Evolutionary conservation across 1,140 invertebrate genomes (phyloP), one percentile per base, ranked within the genome.

Genomic region (Rhagoletis pomonella): DNA sequence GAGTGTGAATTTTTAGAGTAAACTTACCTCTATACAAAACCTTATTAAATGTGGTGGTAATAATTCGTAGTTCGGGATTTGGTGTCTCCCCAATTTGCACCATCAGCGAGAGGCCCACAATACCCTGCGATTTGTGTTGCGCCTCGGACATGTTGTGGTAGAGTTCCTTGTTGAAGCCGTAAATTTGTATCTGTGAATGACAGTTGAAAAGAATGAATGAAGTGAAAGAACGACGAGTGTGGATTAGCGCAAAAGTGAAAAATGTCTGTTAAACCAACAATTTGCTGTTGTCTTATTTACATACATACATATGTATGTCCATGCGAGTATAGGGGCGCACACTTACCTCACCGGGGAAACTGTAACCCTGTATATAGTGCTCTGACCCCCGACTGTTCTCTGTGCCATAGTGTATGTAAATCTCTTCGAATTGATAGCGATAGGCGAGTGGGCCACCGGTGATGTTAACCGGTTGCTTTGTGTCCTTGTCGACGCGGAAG

Each of bases 101-200:
- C 95, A 99, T 97, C 88, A 99, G 94, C 17, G 98, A 98, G 89
- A 99, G 97, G 9, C 96, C 98, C 7, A 99, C 97, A 88, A 99
- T 95, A 50, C 98, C 98, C 93, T 98, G 97, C 55, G 97, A 97
- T 93, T 97, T 97, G 92, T 98, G 97, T 90, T 98, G 96, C 39
- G 98, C 98, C 94, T 99, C 97, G 50, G 97, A 97, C 96, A 99
- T 98, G 93, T 99, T 99, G 91, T 97, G 97, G 94, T 99, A 99
- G n/a, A 99, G 94, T 93, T 99, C 97, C 88, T 97, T 97, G 93
- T 99, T 99, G 94, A 97, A 99, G 3, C 98, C 98, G 90, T 98
- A 98, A 60, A 99, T 94, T 94, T 99, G 98, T 90, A 99, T 97
- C 98, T 99, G 95, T 86, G 95, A 90, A 93, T 93, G 89, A 91